A percentile compares a stretch with the other conserved stretches of the same genome.
Conservation (phyloP, 2,888 invertebrate genomes). For the Craniophora ligustri region DNA sequence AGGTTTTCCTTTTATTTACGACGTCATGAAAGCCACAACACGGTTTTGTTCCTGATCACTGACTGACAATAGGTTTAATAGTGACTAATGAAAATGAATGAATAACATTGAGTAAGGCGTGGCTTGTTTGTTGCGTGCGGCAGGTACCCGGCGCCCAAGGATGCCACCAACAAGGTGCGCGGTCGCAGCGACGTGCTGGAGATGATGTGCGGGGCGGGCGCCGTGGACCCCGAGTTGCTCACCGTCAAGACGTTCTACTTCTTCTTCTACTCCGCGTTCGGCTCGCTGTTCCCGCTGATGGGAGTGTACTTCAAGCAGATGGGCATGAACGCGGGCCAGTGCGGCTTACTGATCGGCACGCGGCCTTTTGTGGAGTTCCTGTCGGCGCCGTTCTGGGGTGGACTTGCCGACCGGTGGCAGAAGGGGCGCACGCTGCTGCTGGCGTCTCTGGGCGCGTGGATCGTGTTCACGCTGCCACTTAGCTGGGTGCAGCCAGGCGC, state of each 20-base stretch:
- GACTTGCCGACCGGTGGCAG: slow-evolving; percentile 96
- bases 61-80: no score
- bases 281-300: slow-evolving; percentile 98
- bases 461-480: slow-evolving; percentile 98
- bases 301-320: slow-evolving; percentile 99
- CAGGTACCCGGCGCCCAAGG: slow-evolving; percentile 95
- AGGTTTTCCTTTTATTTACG: no score
- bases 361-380: slow-evolving; percentile 99
- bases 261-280: slow-evolving; percentile 99
- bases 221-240: slow-evolving; percentile 96
- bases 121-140: not conserved
- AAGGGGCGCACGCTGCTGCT: slow-evolving; percentile 96
- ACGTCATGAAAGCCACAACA: no score
- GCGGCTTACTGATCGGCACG: slow-evolving; percentile 97
- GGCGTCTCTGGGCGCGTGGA: slow-evolving; percentile 97
- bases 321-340: slow-evolving; percentile 99
- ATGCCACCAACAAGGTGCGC: slow-evolving; percentile 96
- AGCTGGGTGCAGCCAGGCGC: slow-evolving; percentile 98
- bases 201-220: slow-evolving; percentile 92
- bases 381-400: slow-evolving; percentile 99
- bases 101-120: no score
- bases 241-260: slow-evolving; percentile 99
- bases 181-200: slow-evolving; percentile 95
- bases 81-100: no score
- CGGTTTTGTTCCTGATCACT: no score